phyloP scores from a whole-genome alignment of 1,140 invertebrate genomes.

The Pseudomyrmex gracilis region DNA sequence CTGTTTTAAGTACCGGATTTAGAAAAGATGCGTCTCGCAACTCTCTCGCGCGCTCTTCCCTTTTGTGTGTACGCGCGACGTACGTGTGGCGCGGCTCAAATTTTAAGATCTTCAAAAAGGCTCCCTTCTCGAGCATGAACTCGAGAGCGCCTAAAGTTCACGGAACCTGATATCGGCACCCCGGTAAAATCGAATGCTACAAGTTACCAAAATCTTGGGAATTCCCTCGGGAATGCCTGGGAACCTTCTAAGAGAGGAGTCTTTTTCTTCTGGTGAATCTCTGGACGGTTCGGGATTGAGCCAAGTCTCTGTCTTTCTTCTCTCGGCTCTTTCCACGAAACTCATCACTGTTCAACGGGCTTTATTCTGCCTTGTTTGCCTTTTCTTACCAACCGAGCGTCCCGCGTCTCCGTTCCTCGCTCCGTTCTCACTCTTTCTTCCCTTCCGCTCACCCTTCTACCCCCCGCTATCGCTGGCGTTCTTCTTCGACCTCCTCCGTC shows the following conservation, averaged over 20 bases:
- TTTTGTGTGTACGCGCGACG: not conserved
- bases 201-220: constrained; percentile 59
- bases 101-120: constrained; percentile 49
- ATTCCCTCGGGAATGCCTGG: constrained; percentile 59
- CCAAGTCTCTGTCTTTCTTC: constrained; percentile 51
- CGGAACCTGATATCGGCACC: constrained; percentile 12
- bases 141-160: not conserved
- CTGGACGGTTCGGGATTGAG: constrained; percentile 68
- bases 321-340: constrained; percentile 74
- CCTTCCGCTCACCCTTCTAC: not conserved
- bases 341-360: constrained; percentile 71
- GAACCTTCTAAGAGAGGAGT: constrained; percentile 48
- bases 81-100: constrained; percentile 7
- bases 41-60: constrained; percentile 4
- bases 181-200: constrained; percentile 39
- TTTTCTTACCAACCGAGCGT: constrained; percentile 70
- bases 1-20: constrained; percentile 40
- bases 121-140: not conserved
- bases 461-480: not conserved
- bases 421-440: constrained; percentile 38
- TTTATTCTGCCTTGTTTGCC: constrained; percentile 75
- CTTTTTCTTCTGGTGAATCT: constrained; percentile 59
- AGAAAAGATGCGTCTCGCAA: constrained; percentile 7
- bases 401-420: constrained; percentile 36
- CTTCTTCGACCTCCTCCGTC: constrained; percentile 33